These are phyloP conservation scores for Neostethus bicornis DNA, from an alignment of 2,797 vertebrate genomes.

Conservation along the genomic window DNA sequence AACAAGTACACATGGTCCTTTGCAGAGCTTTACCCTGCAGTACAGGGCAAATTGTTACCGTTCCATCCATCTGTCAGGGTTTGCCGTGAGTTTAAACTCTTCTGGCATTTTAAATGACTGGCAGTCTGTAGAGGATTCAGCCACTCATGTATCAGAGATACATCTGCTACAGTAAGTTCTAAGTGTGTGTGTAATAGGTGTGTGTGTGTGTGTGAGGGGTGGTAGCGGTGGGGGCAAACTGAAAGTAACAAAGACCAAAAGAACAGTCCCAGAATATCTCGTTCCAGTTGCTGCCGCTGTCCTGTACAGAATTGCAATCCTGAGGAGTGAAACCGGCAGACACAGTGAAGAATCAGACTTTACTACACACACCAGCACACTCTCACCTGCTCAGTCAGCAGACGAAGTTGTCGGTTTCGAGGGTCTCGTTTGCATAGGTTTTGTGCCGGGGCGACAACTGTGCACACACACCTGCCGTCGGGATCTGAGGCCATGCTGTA, in stretches of 20 bases:
- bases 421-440: conserved; percentile 92
- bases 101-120: conserved; percentile 46
- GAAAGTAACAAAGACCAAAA: conserved; percentile 65
- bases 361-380: conserved; percentile 18
- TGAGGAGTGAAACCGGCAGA: conserved; percentile 47
- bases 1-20: background rate
- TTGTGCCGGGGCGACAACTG: conserved; percentile 91
- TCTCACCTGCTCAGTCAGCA: conserved; percentile 92
- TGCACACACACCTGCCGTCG: conserved; percentile 93
- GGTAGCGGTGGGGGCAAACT: conserved; percentile 33
- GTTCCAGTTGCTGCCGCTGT: conserved; percentile 48
- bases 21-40: conserved; percentile 8
- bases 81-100: conserved; percentile 45
- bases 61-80: conserved; percentile 32
- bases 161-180: conserved; percentile 49
- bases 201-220: conserved; percentile 28
- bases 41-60: conserved; percentile 30
- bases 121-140: conserved; percentile 44
- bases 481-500: conserved; percentile 95
- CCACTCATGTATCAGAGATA: conserved; percentile 51
- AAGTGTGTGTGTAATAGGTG: conserved; percentile 32
- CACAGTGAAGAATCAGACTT: conserved; percentile 10
- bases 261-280: conserved; percentile 63
- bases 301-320: conserved; percentile 39
- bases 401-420: conserved; percentile 89